Evolutionary conservation across 2,888 invertebrate genomes (phyloP), one percentile per base, ranked within the genome.

Genomic region (Pherbina coryleti): DNA sequence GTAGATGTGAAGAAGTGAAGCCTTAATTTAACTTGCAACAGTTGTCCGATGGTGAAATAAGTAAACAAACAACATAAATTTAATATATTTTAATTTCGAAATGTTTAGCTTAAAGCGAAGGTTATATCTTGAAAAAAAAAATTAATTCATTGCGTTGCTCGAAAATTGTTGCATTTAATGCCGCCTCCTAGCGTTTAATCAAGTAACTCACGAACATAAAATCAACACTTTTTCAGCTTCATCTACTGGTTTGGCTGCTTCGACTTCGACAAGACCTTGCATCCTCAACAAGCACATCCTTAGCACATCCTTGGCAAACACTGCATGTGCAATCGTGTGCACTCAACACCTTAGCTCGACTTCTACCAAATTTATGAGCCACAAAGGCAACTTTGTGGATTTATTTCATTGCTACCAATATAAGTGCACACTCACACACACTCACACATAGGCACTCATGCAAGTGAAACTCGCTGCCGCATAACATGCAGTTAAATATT

Each of bases 311-410:
- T 51, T 70, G 17, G 73, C 49, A n/a, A 37, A 25, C n/a, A 49
- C 49, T 67, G 75, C 75, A 66, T 44, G 62, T 73, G 62, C 62
- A 69, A 66, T 55, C 67, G 67, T 22, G 14, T 55, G 75, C 75
- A 60, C 17, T 67, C 75, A 75, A 67, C 75, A 75, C 75, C 75
- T 75, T 31, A 4, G 34, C 67, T 44, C 66, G 64, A 31, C 67
- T 72, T 55, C 55, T 60, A 14, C 25, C 17, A 51, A 69, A 69
- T 69, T 69, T 69, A 69, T 69, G 69, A 69, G 69, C 69, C 51
- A 51, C 69, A 69, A 60, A 51, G 69, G 69, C 69, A 51, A 69
- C n/a, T 62, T 62, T 28, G 5, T 34, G 3, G 71, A 53, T 22
- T 55, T 55, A n/a, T 17, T 71, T 51, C 31, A 34, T 51, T 44